A percentile compares a stretch with the other conserved stretches of the same genome.
Evolutionary conservation across 2,888 invertebrate genomes (phyloP).

Genomic region (Lithophane leautieri): DNA sequence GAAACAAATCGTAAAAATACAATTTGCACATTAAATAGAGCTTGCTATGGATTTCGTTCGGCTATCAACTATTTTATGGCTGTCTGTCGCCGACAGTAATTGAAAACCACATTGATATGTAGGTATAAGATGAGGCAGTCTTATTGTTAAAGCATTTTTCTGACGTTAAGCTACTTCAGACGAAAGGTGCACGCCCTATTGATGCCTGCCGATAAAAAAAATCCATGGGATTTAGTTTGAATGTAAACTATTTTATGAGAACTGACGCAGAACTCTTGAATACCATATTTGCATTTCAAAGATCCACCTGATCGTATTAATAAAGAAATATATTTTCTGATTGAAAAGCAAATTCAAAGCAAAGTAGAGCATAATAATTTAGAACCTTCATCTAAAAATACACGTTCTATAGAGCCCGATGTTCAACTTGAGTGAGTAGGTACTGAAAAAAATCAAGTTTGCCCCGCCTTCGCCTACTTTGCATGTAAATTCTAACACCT

Average conservation of each 20-base stretch:
- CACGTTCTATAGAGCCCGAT: constrained; percentile 28
- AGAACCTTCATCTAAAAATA: constrained; percentile 43
- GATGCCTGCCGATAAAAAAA: not conserved
- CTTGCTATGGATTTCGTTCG: constrained; percentile 44
- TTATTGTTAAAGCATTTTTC: constrained; percentile 13
- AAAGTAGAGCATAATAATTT: constrained; percentile 24
- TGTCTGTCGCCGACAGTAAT: constrained; percentile 39
- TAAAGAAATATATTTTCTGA: constrained; percentile 27
- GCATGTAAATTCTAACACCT: constrained; percentile 67
- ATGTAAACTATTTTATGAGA: constrained; percentile 5
- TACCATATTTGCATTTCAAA: constrained; percentile 25
- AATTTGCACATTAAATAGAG: constrained; percentile 53
- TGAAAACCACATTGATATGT: constrained; percentile 48
- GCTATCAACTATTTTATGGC: constrained; percentile 46
- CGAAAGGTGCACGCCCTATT: not conserved
- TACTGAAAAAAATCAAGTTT: constrained; percentile 60
- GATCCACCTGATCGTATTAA: constrained; percentile 11
- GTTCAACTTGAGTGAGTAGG: constrained; percentile 38
- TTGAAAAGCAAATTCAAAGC: constrained; percentile 25
- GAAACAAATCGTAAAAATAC: constrained; percentile 51
- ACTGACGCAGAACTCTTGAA: constrained; percentile 6
- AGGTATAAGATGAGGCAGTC: constrained; percentile 20
- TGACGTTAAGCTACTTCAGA: constrained; percentile 7
- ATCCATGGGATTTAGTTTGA: not conserved
- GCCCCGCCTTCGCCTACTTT: constrained; percentile 59